Conservation (phyloP, 2,113 vertebrate genomes). For the Mystacornis crossleyi region DNA sequence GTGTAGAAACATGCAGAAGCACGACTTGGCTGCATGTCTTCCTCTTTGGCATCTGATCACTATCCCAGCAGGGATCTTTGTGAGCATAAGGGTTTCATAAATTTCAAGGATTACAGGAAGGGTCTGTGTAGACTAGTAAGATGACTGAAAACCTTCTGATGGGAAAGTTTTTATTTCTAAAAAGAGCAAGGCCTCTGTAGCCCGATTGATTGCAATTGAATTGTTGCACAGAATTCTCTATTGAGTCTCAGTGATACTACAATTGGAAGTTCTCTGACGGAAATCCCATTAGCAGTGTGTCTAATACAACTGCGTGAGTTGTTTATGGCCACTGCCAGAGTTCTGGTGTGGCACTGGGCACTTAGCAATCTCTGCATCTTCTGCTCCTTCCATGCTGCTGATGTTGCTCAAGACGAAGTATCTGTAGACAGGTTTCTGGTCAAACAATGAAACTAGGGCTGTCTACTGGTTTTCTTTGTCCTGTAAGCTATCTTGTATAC, state of each 20-base stretch:
- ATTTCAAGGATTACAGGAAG: not conserved
- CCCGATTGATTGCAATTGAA: not conserved
- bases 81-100: not conserved
- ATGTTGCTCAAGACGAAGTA: not conserved
- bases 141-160: not conserved
- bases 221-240: not conserved
- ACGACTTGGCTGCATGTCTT: not conserved
- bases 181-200: not conserved
- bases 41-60: not conserved
- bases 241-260: not conserved
- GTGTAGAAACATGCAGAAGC: not conserved
- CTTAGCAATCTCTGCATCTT: not conserved
- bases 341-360: not conserved
- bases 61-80: not conserved
- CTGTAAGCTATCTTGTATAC: not conserved
- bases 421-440: not conserved
- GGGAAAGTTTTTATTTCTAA: not conserved
- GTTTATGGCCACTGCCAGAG: not conserved
- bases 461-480: not conserved
- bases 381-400: not conserved
- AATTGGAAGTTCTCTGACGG: not conserved
- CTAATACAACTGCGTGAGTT: fast-evolving
- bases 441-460: not conserved
- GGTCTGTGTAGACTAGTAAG: not conserved
- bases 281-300: not conserved